Percentiles rank a stretch among this genome's conserved stretches.
Evolutionary conservation across 2,888 invertebrate genomes (phyloP).

Genomic region (Latheticus oryzae): DNA sequence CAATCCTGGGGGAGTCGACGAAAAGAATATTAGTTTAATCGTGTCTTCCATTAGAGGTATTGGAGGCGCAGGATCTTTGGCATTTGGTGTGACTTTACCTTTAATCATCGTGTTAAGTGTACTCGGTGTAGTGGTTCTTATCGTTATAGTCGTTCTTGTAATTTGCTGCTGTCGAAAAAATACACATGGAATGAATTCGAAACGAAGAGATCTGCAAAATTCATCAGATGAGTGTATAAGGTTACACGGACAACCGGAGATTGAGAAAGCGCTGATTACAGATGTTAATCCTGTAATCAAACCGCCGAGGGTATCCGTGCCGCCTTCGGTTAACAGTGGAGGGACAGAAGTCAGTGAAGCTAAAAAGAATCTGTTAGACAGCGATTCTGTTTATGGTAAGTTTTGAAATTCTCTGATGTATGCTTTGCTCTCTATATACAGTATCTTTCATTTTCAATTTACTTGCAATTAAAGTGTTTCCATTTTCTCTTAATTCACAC

Average conservation of each 20-base stretch:
- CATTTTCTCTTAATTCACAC: no score
- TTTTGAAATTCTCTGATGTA: conserved; percentile 19
- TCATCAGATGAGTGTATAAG: conserved; percentile 69
- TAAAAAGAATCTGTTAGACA: conserved; percentile 83
- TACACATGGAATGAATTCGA: conserved; percentile 50
- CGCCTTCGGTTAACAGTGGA: conserved; percentile 77
- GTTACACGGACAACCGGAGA: conserved; percentile 82
- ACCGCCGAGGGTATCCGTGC: conserved; percentile 82
- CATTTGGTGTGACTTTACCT: conserved; percentile 63
- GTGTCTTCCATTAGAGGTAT: conserved; percentile 42
- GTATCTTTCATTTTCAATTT: no score
- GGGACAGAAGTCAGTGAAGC: conserved; percentile 86
- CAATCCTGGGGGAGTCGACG: conserved; percentile 84
- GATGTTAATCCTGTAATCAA: conserved; percentile 88
- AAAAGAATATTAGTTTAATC: conserved; percentile 78
- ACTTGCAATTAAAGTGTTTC: no score
- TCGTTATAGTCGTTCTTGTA: conserved; percentile 66
- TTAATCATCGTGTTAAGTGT: conserved; percentile 66
- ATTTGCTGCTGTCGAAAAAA: conserved; percentile 60
- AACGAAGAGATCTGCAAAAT: conserved; percentile 55
- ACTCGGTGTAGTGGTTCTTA: conserved; percentile 65
- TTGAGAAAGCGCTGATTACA: conserved; percentile 86
- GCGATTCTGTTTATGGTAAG: conserved; percentile 76
- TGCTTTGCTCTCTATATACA: no score
- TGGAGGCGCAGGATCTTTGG: conserved; percentile 45